Conservation (phyloP, 2,888 invertebrate genomes). For the Boloria selene region DNA sequence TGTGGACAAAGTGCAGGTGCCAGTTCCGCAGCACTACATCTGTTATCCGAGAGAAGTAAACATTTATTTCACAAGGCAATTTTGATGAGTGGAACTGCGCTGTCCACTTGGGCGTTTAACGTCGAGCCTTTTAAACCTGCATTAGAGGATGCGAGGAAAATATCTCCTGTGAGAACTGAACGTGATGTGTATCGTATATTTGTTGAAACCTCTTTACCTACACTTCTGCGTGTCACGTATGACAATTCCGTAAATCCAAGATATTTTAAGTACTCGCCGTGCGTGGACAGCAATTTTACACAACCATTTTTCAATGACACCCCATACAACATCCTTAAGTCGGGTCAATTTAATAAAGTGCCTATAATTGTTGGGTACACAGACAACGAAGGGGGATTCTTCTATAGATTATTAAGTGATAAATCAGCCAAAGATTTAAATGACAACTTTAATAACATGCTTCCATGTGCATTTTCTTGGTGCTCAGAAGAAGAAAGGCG, state of each 20-base stretch:
- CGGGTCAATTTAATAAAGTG: constrained; percentile 63
- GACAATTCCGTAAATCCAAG: constrained; percentile 61
- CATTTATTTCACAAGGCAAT: constrained; percentile 72
- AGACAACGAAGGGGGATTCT: constrained; percentile 64
- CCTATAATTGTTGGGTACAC: constrained; percentile 65
- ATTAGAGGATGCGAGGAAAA: constrained; percentile 60
- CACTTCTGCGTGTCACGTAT: constrained; percentile 54
- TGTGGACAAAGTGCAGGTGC: constrained; percentile 74
- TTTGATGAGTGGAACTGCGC: constrained; percentile 64
- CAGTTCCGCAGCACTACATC: constrained; percentile 64
- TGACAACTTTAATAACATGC: constrained; percentile 56
- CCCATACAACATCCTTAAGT: constrained; percentile 63
- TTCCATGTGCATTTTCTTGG: constrained; percentile 68
- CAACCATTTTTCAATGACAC: constrained; percentile 67
- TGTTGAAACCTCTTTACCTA: constrained; percentile 23
- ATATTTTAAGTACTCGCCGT: constrained; percentile 70
- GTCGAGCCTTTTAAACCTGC: constrained; percentile 54
- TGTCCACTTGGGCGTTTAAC: constrained; percentile 71
- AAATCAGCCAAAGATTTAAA: constrained; percentile 57
- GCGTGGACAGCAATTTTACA: constrained; percentile 58
- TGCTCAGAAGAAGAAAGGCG: constrained; percentile 55
- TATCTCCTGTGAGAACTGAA: constrained; percentile 47
- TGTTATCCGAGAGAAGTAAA: constrained; percentile 59
- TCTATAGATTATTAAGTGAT: constrained; percentile 60
- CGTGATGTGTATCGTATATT: constrained; percentile 34